phyloP scores from a whole-genome alignment of 1,140 invertebrate genomes.

The Prorops nasuta region DNA sequence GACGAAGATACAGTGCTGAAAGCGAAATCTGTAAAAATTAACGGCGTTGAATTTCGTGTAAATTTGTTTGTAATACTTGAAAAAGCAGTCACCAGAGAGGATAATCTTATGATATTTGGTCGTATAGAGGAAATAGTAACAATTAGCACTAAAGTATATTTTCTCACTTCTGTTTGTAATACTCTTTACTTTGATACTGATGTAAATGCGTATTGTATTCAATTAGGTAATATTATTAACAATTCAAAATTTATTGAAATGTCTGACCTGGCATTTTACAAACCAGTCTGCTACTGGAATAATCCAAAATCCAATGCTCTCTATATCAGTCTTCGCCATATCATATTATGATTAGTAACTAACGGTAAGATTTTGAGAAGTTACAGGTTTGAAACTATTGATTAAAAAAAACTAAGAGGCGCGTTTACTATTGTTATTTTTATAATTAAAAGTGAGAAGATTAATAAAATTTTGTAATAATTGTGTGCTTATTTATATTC shows the following conservation, averaged over 20 bases:
- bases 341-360: slow-evolving; percentile 11
- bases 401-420: no score
- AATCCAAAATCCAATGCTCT: slow-evolving; percentile 3
- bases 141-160: slow-evolving; percentile 5
- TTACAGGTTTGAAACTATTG: no score
- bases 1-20: slow-evolving; percentile 8
- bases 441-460: no score
- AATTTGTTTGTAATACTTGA: slow-evolving; percentile 14
- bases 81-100: background rate
- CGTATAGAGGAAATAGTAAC: slow-evolving; percentile 14
- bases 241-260: slow-evolving; percentile 1
- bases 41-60: slow-evolving; percentile 11
- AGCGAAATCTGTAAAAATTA: slow-evolving; percentile 3
- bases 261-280: slow-evolving; percentile 5
- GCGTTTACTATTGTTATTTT: no score
- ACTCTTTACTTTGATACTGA: slow-evolving; percentile 8
- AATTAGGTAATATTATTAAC: background rate
- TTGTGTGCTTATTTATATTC: no score
- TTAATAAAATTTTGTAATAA: no score
- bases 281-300: slow-evolving; percentile 13
- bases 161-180: slow-evolving; percentile 2
- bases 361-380: no score
- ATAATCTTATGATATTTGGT: slow-evolving; percentile 18
- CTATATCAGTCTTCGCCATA: slow-evolving; percentile 10
- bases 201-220: slow-evolving; percentile 17